These are phyloP conservation scores for Anodontia alba DNA, from an alignment of 2,888 invertebrate genomes.

Conservation along the genomic window DNA sequence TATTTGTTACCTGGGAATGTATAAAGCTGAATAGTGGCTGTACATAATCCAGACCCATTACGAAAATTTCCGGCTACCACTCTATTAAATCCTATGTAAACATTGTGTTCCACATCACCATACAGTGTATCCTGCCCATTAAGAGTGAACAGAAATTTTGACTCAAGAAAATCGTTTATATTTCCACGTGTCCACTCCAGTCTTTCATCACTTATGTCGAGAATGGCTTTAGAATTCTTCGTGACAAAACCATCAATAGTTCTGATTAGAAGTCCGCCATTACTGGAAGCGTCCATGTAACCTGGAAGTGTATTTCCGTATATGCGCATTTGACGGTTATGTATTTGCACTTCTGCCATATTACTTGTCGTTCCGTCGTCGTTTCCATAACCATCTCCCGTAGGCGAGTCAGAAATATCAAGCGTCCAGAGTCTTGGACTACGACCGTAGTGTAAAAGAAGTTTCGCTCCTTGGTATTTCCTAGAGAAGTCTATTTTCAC, in stretches of 20 bases:
- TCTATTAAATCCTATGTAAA: conserved; percentile 82
- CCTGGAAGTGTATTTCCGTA: conserved; percentile 82
- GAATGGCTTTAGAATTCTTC: conserved; percentile 69
- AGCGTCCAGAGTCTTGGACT: conserved; percentile 81
- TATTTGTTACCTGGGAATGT: conserved; percentile 64
- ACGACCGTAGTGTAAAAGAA: conserved; percentile 78
- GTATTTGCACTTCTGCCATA: conserved; percentile 82
- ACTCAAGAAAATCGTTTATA: conserved; percentile 77
- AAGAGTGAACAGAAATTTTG: conserved; percentile 79
- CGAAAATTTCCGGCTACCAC: conserved; percentile 81
- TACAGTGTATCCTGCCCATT: conserved; percentile 75
- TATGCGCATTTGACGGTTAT: conserved; percentile 81
- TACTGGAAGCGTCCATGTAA: conserved; percentile 79
- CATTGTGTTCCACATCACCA: conserved; percentile 73
- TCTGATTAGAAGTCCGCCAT: conserved; percentile 81
- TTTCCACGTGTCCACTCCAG: conserved; percentile 76
- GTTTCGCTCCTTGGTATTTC: conserved; percentile 73
- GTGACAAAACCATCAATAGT: conserved; percentile 79
- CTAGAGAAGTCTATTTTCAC: conserved; percentile 79
- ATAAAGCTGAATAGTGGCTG: conserved; percentile 70
- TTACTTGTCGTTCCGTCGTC: conserved; percentile 78
- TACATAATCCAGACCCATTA: conserved; percentile 81
- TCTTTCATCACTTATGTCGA: conserved; percentile 78
- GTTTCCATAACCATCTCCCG: conserved; percentile 81
- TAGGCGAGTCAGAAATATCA: conserved; percentile 80